Evolutionary conservation across 2,797 vertebrate species (phyloP).

Genomic region (Macropodus opercularis): DNA sequence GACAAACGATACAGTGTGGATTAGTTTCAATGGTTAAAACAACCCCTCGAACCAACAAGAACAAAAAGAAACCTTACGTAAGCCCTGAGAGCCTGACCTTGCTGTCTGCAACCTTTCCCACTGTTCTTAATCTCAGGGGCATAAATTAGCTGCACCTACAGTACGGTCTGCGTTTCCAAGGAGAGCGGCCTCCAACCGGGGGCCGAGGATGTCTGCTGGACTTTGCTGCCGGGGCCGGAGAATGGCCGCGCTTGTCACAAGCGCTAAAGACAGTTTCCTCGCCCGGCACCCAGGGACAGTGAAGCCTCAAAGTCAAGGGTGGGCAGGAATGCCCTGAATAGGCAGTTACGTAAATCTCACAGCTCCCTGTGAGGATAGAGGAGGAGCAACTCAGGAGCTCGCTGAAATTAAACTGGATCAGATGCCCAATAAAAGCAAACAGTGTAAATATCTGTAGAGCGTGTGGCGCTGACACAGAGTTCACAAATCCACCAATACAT

Average conservation of each 20-base stretch:
- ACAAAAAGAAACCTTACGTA: slow-evolving; percentile 64
- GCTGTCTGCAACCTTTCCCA: slow-evolving; percentile 61
- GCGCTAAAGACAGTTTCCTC: slow-evolving; percentile 68
- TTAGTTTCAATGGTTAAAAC: slow-evolving; percentile 29
- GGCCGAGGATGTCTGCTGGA: slow-evolving; percentile 56
- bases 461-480: background rate
- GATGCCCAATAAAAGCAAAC: slow-evolving; percentile 5
- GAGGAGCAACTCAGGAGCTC: slow-evolving; percentile 49
- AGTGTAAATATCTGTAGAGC: background rate
- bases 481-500: background rate
- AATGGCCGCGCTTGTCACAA: slow-evolving; percentile 76
- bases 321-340: slow-evolving; percentile 78
- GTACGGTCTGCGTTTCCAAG: slow-evolving; percentile 53
- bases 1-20: slow-evolving; percentile 22
- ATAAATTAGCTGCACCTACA: slow-evolving; percentile 78
- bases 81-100: slow-evolving; percentile 61
- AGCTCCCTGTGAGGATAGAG: slow-evolving; percentile 61
- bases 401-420: slow-evolving; percentile 25
- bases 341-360: slow-evolving; percentile 77
- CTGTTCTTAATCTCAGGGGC: slow-evolving; percentile 68
- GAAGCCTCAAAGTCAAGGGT: slow-evolving; percentile 77
- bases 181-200: slow-evolving; percentile 53
- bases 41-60: slow-evolving; percentile 30
- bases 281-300: slow-evolving; percentile 69
- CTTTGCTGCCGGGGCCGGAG: slow-evolving; percentile 65